These are phyloP conservation scores for Acanthaster planci DNA, from an alignment of 35 echinoderm and acorn worm species.

Conservation along the genomic window DNA sequence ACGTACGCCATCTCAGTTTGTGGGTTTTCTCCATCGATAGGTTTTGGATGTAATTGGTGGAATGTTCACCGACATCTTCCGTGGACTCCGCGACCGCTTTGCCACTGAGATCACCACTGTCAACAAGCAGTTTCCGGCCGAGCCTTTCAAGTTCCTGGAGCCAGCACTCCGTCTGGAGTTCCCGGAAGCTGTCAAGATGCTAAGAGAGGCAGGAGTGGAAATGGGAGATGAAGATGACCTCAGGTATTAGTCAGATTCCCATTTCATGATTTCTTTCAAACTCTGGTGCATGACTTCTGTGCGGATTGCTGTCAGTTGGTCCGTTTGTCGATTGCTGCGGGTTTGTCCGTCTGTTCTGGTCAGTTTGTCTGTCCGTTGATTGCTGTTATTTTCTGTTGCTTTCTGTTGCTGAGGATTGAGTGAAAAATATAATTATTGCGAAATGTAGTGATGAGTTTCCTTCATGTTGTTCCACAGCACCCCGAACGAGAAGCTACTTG, in stretches of 20 bases:
- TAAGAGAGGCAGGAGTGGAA: conserved; percentile 84
- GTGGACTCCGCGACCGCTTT: conserved; percentile 72
- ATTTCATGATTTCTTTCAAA: no score
- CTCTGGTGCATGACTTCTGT: no score
- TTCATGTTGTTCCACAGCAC: conserved; percentile 53
- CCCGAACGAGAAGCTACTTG: conserved; percentile 88
- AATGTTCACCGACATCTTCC: conserved; percentile 94
- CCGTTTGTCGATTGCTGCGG: no score
- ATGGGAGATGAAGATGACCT: conserved; percentile 95
- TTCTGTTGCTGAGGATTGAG: no score
- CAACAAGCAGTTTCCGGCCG: conserved; percentile 85
- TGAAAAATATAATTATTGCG: no score
- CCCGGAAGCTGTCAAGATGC: conserved; percentile 86
- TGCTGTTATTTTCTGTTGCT: no score
- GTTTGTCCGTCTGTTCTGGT: no score
- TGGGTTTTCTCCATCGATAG: conserved; percentile 31
- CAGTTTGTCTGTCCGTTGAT: no score
- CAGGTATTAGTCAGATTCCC: conserved; percentile 74
- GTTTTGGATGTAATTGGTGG: conserved; percentile 86
- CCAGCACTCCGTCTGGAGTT: conserved; percentile 86
- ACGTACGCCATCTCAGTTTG: no score
- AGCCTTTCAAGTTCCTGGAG: conserved; percentile 98
- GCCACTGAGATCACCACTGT: conserved; percentile 80
- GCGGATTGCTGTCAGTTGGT: no score
- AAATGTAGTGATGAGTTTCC: not conserved